Evolutionary conservation across 2,797 vertebrate genomes (phyloP).

Genomic region (Sebastes matsubarae): DNA sequence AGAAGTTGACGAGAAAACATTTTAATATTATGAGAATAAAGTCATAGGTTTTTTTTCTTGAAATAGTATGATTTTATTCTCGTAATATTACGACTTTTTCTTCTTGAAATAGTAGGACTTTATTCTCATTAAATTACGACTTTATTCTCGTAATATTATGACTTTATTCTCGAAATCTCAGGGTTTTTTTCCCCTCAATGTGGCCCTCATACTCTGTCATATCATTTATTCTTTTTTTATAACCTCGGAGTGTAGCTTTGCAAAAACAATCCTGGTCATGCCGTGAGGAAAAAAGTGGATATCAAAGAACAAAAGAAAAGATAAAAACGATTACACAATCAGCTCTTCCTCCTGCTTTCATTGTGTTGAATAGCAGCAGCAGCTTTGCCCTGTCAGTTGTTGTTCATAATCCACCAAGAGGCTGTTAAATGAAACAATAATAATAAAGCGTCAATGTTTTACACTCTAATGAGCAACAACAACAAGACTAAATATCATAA

Average conservation of each 20-base stretch:
- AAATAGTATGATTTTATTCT: too few species aligned
- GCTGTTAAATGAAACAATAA: constrained; percentile 77
- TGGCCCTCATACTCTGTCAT: too few species aligned
- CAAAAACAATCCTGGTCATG: constrained; percentile 59
- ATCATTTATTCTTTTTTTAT: constrained; percentile 10
- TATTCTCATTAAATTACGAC: too few species aligned
- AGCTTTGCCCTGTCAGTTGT: constrained; percentile 82
- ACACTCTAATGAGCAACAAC: neutral
- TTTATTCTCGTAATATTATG: too few species aligned
- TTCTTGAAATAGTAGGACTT: too few species aligned
- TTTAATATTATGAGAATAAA: too few species aligned
- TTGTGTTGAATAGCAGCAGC: constrained; percentile 29
- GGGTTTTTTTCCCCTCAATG: too few species aligned
- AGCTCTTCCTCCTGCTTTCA: constrained; percentile 31
- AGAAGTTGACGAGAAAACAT: too few species aligned
- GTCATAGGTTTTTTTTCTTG: too few species aligned
- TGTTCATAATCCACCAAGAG: constrained; percentile 95
- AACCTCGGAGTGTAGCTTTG: constrained; percentile 29
- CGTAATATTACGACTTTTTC: too few species aligned
- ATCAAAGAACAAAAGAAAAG: constrained; percentile 41
- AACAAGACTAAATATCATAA: neutral
- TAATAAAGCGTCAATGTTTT: neutral
- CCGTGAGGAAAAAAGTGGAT: constrained; percentile 45
- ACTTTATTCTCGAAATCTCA: too few species aligned
- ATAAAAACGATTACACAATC: constrained; percentile 12